Evolutionary conservation across 1,140 invertebrate genomes (phyloP).

Genomic region (Rhopalosiphum maidis): DNA sequence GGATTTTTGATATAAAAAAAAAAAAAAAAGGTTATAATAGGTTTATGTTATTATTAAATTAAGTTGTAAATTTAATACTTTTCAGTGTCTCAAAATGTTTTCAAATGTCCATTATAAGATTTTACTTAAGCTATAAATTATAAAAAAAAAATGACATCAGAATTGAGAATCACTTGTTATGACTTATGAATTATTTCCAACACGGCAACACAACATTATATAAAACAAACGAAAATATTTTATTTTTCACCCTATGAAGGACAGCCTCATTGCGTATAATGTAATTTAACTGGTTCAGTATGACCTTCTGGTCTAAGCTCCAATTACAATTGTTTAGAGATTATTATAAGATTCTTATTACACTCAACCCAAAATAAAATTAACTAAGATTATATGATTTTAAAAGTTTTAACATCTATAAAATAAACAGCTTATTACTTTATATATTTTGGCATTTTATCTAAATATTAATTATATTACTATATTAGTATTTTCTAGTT

Average conservation of each 20-base stretch:
- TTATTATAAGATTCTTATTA: not conserved
- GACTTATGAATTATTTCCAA: not conserved
- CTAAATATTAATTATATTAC: not conserved
- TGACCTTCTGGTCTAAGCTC: not conserved
- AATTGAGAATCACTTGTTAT: not conserved
- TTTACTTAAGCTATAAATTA: not conserved
- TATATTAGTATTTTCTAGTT: not conserved
- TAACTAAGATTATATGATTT: not conserved
- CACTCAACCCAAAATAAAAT: not conserved
- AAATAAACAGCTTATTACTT: no score
- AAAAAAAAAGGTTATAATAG: no score
- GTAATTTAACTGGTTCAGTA: not conserved
- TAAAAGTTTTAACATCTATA: no score
- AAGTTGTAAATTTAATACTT: not conserved
- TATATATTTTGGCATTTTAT: no score
- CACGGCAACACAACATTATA: no score
- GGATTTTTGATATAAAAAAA: no score
- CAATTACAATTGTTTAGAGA: not conserved
- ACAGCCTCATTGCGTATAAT: not conserved
- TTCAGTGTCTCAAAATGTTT: not conserved
- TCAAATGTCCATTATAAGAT: not conserved
- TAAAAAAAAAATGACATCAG: not conserved
- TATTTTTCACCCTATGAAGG: not conserved
- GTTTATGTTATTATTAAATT: no score
- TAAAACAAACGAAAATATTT: not conserved